These are phyloP conservation scores for Euura lappo DNA, from an alignment of 1,140 invertebrate genomes.

Conservation along the genomic window DNA sequence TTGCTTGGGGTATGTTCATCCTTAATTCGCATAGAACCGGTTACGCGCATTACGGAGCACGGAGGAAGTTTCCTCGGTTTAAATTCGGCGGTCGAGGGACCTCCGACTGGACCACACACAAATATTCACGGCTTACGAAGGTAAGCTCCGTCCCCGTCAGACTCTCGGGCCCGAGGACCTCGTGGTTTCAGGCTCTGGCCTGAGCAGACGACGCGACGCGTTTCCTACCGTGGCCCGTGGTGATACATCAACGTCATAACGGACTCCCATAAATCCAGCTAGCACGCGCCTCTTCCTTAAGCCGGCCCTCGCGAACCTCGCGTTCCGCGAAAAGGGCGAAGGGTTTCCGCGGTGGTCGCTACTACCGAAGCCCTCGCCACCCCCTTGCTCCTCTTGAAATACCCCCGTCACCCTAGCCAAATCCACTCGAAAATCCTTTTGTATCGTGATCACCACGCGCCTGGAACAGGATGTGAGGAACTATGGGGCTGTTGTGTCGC, in stretches of 20 bases:
- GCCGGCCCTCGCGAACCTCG: background rate
- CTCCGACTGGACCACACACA: conserved; percentile 38
- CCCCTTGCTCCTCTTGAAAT: background rate
- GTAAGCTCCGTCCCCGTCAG: background rate
- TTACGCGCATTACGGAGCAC: too few species aligned
- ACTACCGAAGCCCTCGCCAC: background rate
- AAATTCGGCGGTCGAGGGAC: conserved; percentile 1
- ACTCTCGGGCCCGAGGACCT: conserved; percentile 33
- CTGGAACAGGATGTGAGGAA: too few species aligned
- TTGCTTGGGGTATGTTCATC: too few species aligned
- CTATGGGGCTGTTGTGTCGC: too few species aligned
- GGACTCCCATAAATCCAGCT: conserved; percentile 48
- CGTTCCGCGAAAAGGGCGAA: background rate
- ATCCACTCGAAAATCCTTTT: background rate
- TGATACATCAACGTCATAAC: conserved; percentile 55
- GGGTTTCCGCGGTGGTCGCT: background rate
- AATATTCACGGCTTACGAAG: conserved; percentile 38
- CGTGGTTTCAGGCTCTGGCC: conserved; percentile 30
- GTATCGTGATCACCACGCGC: background rate
- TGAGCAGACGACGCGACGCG: conserved; percentile 37
- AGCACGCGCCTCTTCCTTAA: conserved; percentile 35
- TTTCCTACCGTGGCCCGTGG: conserved; percentile 34
- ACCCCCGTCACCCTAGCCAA: background rate
- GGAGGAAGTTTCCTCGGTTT: background rate
- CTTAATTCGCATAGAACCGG: too few species aligned